Evolutionary conservation across 2,797 vertebrate genomes (phyloP).

Genomic region (Coilia nasus): DNA sequence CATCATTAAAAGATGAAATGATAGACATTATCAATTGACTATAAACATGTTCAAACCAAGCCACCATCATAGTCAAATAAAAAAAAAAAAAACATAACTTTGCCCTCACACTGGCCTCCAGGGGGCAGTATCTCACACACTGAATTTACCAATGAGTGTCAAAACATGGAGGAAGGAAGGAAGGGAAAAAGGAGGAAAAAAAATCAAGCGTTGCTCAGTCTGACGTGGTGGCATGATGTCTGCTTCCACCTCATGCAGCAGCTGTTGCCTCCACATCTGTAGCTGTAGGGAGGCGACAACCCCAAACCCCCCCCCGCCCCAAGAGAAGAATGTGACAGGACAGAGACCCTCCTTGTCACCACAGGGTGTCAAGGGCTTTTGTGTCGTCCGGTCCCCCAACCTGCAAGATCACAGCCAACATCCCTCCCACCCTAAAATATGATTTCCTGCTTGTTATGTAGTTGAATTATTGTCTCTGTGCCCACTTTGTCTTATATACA

Average conservation of each 20-base stretch:
- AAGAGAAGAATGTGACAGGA: not conserved
- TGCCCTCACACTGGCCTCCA: not conserved
- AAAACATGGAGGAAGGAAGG: not conserved
- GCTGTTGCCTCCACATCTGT: slow-evolving; percentile 9
- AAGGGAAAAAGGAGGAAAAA: not conserved
- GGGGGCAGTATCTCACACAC: slow-evolving; percentile 1
- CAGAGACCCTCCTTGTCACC: not conserved
- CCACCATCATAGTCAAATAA: not conserved
- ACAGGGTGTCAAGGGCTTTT: not conserved
- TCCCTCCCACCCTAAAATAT: not conserved
- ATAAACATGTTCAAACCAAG: not conserved
- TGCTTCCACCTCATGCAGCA: not conserved
- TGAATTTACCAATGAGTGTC: not conserved
- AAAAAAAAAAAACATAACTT: not conserved
- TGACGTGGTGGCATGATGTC: not conserved
- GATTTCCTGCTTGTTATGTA: not conserved
- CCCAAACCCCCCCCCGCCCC: too few species aligned
- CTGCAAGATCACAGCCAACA: not conserved
- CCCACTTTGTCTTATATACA: not conserved
- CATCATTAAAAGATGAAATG: not conserved
- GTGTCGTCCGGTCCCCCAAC: not conserved
- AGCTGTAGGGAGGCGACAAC: not conserved
- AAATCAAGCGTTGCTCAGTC: not conserved
- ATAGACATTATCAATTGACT: not conserved
- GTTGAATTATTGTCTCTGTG: not conserved